phyloP scores from a whole-genome alignment of 35 echinoderm and acorn worm species.

The Lytechinus variegatus region DNA sequence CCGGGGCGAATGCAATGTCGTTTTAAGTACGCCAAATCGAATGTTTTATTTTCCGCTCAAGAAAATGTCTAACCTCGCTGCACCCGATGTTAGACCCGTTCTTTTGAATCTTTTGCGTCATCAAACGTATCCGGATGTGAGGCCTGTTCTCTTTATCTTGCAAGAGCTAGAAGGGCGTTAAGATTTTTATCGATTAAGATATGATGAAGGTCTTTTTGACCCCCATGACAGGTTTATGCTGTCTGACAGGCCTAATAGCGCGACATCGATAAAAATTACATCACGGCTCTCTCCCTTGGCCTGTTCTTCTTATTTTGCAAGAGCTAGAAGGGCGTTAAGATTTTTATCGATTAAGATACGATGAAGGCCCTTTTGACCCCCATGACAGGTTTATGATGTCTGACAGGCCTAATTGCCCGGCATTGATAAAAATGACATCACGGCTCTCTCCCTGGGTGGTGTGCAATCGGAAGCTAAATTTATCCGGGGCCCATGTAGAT shows the following conservation, averaged over 20 bases:
- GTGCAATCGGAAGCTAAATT: neutral
- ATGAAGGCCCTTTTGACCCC: neutral
- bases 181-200: neutral
- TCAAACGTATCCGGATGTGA: neutral
- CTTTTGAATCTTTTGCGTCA: neutral
- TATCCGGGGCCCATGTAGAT: neutral
- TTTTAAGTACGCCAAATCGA: neutral
- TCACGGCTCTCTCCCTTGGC: neutral
- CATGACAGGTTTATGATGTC: neutral
- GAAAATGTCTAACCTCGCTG: neutral
- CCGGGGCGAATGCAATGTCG: neutral
- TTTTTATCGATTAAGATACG: no score
- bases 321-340: no score
- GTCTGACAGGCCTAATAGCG: neutral
- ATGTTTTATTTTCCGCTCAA: neutral
- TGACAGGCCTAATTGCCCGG: neutral
- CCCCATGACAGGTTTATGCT: neutral
- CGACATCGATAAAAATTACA: neutral
- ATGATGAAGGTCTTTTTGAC: neutral
- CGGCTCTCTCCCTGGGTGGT: neutral
- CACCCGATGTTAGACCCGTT: neutral
- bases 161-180: neutral
- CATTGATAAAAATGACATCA: conserved; percentile 5
- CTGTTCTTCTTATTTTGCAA: no score
- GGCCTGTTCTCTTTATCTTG: neutral